Evolutionary conservation across 2,113 vertebrate genomes (phyloP), one percentile per base, ranked within the genome.

Genomic region (Halichoeres trimaculatus): DNA sequence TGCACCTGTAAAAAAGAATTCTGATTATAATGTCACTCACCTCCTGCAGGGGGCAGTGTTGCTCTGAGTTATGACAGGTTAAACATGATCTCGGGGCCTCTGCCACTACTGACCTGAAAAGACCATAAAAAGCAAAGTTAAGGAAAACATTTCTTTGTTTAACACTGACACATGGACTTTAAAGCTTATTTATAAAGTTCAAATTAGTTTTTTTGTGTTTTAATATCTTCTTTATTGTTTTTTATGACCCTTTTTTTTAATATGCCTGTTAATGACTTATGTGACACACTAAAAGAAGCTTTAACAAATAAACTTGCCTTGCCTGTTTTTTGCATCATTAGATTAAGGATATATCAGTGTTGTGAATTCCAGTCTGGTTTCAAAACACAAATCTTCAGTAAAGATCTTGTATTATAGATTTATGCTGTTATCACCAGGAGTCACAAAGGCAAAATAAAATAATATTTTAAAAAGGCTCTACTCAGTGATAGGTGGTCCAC

Each of bases 41-140:
- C 26, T 78, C 53, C 86, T 63, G 73, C 48, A 84, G 88, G 54
- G 61, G 86, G 36, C 68, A 62, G 34, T 38, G 30, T 82, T 68
- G 61, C 10, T 72, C 43, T 43, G 24, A 80, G 34, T 8, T 20
- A 40, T 6, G 8, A 58, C 19, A 63, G 51, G 16, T 48, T 24
- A 11, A 40, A 12, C 1, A 3, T 50, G 40, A 78, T 22, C 24
- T 70, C 30, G 36, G 22, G 10, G 4, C 8, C 19, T 58, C 14
- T 48, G 38, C 22, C 14, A 10, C 38, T 19, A 38, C 40, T 35
- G 45, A 51, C 67, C 45, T 71, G 34, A 3, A 16, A 19, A 14
- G 5, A 69, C 5, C 17, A 19, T 13, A 1, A 65, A 35, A 63
- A 45, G 7, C 2, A 6, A 30, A 10, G 45, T 30, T 1, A 38